These are phyloP conservation scores for Ophioninae sp. DNA, from an alignment of 2,888 invertebrate species.

Conservation along the genomic window DNA sequence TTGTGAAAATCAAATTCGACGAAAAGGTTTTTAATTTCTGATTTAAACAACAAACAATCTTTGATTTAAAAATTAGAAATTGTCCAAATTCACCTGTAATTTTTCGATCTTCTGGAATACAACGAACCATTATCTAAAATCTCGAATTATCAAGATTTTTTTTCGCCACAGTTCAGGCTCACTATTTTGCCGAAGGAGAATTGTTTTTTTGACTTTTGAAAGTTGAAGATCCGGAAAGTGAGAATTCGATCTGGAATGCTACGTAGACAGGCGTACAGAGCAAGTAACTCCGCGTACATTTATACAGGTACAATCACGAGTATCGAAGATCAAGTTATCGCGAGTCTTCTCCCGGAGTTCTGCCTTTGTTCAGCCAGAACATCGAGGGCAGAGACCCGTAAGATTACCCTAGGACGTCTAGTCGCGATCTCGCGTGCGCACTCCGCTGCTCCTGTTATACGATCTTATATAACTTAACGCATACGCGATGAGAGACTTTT, in stretches of 20 bases:
- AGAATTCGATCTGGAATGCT: neutral
- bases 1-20: no score
- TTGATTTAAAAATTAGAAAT: neutral
- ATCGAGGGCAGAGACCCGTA: constrained; percentile 26
- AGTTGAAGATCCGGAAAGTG: no score
- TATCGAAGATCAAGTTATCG: constrained; percentile 18
- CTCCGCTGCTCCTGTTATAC: constrained; percentile 3
- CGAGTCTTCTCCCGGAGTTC: constrained; percentile 10
- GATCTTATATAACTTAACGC: constrained; percentile 23
- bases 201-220: constrained; percentile 12
- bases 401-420: constrained; percentile 32
- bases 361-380: constrained; percentile 44
- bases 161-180: neutral
- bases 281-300: constrained; percentile 7
- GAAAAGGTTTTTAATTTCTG: no score
- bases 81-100: neutral
- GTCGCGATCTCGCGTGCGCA: neutral
- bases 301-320: neutral
- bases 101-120: neutral
- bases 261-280: neutral
- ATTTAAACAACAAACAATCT: no score
- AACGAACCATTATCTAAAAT: neutral
- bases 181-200: neutral
- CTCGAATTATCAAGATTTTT: neutral
- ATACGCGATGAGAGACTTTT: constrained; percentile 2